Base-by-base conservation (phyloP, 2,113 vertebrate genomes). In the Callipepla californica region DNA sequence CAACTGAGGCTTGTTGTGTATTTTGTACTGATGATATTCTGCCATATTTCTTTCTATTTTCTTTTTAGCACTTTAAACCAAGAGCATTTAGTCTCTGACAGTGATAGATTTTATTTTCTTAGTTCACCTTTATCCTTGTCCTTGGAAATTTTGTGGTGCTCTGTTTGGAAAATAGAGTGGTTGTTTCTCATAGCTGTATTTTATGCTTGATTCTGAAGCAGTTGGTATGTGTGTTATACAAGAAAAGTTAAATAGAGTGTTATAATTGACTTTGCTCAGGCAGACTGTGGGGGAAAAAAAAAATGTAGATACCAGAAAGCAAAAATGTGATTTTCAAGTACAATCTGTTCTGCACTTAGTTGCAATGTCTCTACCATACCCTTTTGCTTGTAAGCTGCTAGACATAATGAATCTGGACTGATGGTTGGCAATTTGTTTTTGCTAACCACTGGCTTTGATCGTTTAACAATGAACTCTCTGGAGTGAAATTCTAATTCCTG, bases 261-360 rank as follows among this genome's bases (percentile, higher is more conserved):
- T 91, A 36, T 58, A 91, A 85, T 28, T 82, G 22, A 86, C 51
- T 92, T 87, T 55, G 57, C 7, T 74, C 66, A 44, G 48, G 48
- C 8, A 45, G 13, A 3, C 48, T 19, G 13, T 10, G 12, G 1
- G 4, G 11, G 40, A 50, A 62, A 23, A 62, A 59, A 75, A 90
- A 92, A 94, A 75, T 69, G 80, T 80, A 91, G 18, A 77, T 38
- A 84, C 21, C 81, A 95, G 95, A 94, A 96, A 75, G 65, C 84
- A 92, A 92, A 82, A 97, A 96, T 28, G 80, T 97, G 87, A 84
- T 92, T 94, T 97, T 95, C 32, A 96, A 96, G 82, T 86, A 89
- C 92, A 94, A 86, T 94, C 95, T 96, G 92, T 97, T 97, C 96
- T 95, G 91, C 92, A 85, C 96, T 97, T 89, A 82, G 95, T 94